Conservation (phyloP, 2,113 vertebrate genomes). For the Petaurus breviceps region DNA sequence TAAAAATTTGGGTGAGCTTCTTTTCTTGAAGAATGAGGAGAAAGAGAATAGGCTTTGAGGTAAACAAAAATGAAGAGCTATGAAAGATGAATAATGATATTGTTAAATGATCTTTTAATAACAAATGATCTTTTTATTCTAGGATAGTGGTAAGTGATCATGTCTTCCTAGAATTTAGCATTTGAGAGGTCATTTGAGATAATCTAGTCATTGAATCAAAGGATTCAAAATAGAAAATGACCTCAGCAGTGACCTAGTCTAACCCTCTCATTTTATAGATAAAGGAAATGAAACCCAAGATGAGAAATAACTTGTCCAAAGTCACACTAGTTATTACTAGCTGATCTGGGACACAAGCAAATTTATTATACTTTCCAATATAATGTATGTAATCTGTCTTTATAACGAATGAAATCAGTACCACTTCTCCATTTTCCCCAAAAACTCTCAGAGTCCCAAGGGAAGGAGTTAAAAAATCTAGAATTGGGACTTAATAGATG, state of each 20-base stretch:
- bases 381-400: not conserved
- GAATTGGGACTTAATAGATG: not conserved
- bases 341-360: not conserved
- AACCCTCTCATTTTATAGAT: conserved; percentile 46
- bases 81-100: not conserved
- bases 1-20: not conserved
- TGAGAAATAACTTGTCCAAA: not conserved
- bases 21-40: not conserved
- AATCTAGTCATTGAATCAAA: not conserved
- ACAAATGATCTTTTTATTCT: not conserved
- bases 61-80: not conserved
- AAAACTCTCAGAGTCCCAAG: not conserved
- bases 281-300: not conserved
- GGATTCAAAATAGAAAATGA: not conserved
- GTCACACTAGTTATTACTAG: not conserved
- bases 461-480: not conserved
- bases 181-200: not conserved
- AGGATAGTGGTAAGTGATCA: not conserved
- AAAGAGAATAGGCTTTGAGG: not conserved
- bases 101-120: not conserved
- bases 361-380: not conserved
- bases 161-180: not conserved
- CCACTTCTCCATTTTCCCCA: not conserved
- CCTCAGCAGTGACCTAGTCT: not conserved
- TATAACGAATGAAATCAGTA: not conserved